Evolutionary conservation across 2,113 vertebrate species (phyloP).

Genomic region (Mirounga angustirostris): DNA sequence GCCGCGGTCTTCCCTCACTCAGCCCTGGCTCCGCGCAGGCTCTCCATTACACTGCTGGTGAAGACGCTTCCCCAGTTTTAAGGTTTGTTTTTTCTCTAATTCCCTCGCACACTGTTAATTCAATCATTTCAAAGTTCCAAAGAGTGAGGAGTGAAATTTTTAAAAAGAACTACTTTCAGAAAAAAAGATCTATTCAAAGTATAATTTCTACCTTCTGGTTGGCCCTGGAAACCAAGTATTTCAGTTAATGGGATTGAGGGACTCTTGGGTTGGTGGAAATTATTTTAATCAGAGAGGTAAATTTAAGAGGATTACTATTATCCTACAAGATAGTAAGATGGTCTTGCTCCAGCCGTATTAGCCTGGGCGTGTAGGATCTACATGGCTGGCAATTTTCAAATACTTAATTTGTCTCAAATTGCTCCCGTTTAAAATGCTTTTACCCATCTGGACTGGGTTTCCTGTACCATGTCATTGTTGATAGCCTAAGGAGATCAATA

Average conservation of each 20-base stretch:
- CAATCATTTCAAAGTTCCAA: slow-evolving; percentile 29
- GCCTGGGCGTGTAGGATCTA: not conserved
- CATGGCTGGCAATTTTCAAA: slow-evolving; percentile 64
- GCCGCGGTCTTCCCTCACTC: not conserved
- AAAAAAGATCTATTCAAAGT: slow-evolving; percentile 18
- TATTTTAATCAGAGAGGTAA: slow-evolving; percentile 64
- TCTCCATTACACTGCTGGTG: too few species aligned
- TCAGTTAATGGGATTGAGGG: slow-evolving; percentile 70
- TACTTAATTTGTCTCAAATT: slow-evolving; percentile 65
- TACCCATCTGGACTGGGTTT: slow-evolving; percentile 59
- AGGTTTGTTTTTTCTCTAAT: not conserved
- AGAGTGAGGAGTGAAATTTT: not conserved
- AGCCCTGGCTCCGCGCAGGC: not conserved
- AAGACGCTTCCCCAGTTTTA: not conserved
- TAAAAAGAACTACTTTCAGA: not conserved
- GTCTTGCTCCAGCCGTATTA: slow-evolving; percentile 17
- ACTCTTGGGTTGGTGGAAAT: slow-evolving; percentile 45
- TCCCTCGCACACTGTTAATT: not conserved
- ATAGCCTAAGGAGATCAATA: slow-evolving; percentile 77
- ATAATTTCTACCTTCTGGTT: slow-evolving; percentile 58
- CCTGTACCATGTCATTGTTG: slow-evolving; percentile 51
- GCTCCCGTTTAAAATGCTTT: not conserved
- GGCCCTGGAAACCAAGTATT: slow-evolving; percentile 61
- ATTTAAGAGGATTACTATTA: slow-evolving; percentile 60
- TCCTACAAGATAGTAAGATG: slow-evolving; percentile 5